A percentile compares a stretch with the other conserved stretches of the same genome.
Conservation (phyloP, 2,797 vertebrate species). For the Oreonectes daqikongensis region DNA sequence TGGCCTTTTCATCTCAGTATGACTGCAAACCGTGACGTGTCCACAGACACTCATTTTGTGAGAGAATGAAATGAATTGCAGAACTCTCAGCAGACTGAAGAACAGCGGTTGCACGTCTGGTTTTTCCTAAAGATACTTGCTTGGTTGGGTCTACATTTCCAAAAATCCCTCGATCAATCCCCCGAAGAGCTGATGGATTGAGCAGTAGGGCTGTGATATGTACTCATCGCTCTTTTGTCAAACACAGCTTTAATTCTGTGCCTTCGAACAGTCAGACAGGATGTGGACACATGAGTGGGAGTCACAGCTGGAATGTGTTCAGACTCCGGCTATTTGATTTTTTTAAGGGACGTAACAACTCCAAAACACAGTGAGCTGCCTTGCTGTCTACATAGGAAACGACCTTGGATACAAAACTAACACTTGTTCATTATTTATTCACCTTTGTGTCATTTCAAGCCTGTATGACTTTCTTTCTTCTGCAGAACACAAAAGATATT, state of each 20-base stretch:
- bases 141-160: no score
- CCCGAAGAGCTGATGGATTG: neutral
- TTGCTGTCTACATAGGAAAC: neutral
- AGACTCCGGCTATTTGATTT: neutral
- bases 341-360: no score
- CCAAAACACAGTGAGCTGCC: neutral
- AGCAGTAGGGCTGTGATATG: neutral
- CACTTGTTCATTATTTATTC: no score
- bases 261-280: neutral
- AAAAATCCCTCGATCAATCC: slow-evolving; percentile 1
- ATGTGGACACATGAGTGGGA: slow-evolving; percentile 3
- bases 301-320: neutral
- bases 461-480: no score
- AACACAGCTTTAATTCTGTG: neutral
- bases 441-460: no score
- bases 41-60: neutral
- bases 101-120: neutral
- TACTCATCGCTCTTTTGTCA: neutral
- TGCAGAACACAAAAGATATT: no score
- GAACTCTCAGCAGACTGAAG: slow-evolving; percentile 8
- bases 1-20: neutral
- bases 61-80: slow-evolving; percentile 9
- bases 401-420: no score
- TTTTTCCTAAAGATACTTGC: no score
- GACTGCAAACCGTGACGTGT: slow-evolving; percentile 9